Evolutionary conservation across 2,113 vertebrate genomes (phyloP).

Genomic region (Cyphomyrus plagiostoma): DNA sequence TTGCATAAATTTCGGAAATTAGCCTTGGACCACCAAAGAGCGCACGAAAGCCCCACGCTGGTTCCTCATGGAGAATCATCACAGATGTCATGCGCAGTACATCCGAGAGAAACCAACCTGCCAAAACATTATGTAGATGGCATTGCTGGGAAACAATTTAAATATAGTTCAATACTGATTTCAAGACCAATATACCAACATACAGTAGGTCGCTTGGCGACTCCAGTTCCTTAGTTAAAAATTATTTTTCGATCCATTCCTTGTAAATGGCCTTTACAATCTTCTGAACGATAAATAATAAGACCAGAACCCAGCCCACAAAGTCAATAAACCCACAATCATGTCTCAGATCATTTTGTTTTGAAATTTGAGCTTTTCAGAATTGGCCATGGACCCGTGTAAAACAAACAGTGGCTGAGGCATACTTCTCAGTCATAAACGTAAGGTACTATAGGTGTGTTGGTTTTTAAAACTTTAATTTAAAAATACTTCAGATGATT

Average conservation of each 20-base stretch:
- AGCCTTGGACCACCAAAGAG: neutral
- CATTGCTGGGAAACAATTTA: neutral
- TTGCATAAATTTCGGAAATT: neutral
- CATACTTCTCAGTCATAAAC: neutral
- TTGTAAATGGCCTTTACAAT: neutral
- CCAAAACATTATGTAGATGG: neutral
- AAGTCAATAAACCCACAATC: neutral
- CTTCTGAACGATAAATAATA: neutral
- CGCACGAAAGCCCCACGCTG: neutral
- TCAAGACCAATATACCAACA: neutral
- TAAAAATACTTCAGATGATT: slow-evolving; percentile 23
- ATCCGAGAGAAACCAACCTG: neutral
- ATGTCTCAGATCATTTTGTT: neutral
- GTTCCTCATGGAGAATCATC: neutral
- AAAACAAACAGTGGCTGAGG: neutral
- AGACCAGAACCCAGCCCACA: neutral
- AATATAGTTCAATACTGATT: neutral
- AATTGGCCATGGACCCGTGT: neutral
- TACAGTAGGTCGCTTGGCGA: neutral
- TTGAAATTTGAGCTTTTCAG: neutral
- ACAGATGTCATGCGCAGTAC: neutral
- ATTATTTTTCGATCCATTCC: neutral
- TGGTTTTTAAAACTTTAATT: slow-evolving; percentile 16
- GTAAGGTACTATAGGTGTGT: neutral
- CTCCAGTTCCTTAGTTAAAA: neutral